Base-by-base conservation (phyloP, 2,888 invertebrate species). In the Timema podura region DNA sequence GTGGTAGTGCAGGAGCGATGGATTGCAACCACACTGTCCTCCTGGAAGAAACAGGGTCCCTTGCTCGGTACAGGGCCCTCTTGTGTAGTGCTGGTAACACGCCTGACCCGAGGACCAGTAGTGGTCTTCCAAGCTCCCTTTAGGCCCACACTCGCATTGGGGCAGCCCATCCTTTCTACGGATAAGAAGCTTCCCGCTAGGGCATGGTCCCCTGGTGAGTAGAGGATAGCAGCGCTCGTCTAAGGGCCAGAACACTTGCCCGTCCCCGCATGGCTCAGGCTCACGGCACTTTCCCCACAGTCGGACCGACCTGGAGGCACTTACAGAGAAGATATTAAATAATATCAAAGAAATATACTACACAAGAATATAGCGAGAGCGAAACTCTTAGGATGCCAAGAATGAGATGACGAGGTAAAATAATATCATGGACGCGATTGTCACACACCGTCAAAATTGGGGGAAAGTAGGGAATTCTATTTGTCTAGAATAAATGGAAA, bases 21-120 rank as follows among this genome's bases (percentile, higher is more conserved):
- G 76, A 75, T 88, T 85, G 77, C 94, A 94, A 68, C 91, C 92
- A 76, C 94, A 94, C 44, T 81, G 84, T 2, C 87, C 85, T 11
- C 89, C 89, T 0, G 93, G 93, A 67, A 93, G 81, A 81, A 92
- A 93, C 69, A 94, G 81, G 79, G 90, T 88, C 0, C 94, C 94
- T 8, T 84, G 84, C 74, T 88, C 88, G 70, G 87, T 86, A 77
- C 94, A 94, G 0, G 93, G 93, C 0, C 94, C 94, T 74, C 86
- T 85, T 0, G 92, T 90, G 80, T 89, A 93, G 78, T 92, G 91
- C 74, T 91, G 89, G 79, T 91, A 90, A 78, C 94, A 94, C 1
- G 89, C 87, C n/a, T 88, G 85, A 65, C 86, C 84, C 2, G 81
- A 80, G 0, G 84, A 77, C 85, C 88, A 90, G 77, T 84, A 88